phyloP scores from a whole-genome alignment of 1,140 invertebrate species.

The Manduca sexta region DNA sequence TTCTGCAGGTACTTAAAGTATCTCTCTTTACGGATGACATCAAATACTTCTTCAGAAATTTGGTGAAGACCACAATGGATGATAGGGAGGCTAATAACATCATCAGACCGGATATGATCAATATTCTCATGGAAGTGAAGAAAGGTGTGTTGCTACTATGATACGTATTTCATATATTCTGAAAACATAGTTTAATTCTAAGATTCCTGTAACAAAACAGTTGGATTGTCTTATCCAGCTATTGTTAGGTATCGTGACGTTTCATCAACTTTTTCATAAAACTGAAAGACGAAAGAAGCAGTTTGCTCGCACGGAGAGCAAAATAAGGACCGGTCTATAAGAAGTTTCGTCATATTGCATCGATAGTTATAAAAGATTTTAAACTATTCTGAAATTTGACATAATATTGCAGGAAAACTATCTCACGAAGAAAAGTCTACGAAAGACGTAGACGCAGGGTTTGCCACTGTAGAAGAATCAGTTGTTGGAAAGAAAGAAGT shows the following conservation, averaged over 20 bases:
- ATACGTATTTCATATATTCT: too few relatives aligned
- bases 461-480: conserved; percentile 61
- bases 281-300: too few relatives aligned
- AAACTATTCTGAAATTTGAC: too few relatives aligned
- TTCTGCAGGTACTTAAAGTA: conserved; percentile 1
- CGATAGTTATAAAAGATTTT: too few relatives aligned
- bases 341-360: too few relatives aligned
- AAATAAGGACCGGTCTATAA: too few relatives aligned
- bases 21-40: conserved; percentile 59
- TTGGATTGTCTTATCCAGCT: too few relatives aligned
- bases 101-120: conserved; percentile 67
- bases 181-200: too few relatives aligned
- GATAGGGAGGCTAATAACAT: conserved; percentile 64
- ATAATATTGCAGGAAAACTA: conserved; percentile 23
- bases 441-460: conserved; percentile 51
- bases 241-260: too few relatives aligned
- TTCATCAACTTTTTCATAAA: too few relatives aligned
- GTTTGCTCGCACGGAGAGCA: too few relatives aligned
- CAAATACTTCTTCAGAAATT: conserved; percentile 66
- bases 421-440: conserved; percentile 26
- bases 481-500: conserved; percentile 35
- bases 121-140: conserved; percentile 66
- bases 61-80: conserved; percentile 71
- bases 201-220: too few relatives aligned
- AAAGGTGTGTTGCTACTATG: conserved; percentile 33